Evolutionary conservation across 1,140 invertebrate genomes (phyloP).

Genomic region (Augochlora pura): DNA sequence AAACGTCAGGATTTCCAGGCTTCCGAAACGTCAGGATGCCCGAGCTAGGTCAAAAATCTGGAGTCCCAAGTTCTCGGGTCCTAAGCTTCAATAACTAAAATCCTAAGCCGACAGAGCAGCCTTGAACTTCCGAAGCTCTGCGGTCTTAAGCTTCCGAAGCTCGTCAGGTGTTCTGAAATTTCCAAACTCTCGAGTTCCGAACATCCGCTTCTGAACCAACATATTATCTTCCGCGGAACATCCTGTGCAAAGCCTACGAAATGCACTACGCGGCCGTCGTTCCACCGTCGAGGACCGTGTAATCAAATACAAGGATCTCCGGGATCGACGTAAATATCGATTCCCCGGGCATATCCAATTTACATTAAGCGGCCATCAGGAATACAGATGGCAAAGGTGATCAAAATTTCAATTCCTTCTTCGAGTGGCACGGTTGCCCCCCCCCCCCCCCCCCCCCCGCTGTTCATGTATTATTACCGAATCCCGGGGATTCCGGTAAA

Average conservation of each 20-base stretch:
- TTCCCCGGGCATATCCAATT: background rate
- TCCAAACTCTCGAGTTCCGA: background rate
- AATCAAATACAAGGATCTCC: background rate
- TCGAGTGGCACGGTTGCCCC: background rate
- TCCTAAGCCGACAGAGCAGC: no score
- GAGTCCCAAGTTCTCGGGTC: no score
- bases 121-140: no score
- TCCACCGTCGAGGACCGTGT: background rate
- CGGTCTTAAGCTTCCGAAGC: no score
- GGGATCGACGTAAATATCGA: background rate
- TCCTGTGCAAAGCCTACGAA: background rate
- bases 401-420: conserved; percentile 33
- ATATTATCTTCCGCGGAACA: background rate
- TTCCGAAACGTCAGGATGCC: no score
- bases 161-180: background rate
- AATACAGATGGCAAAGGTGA: conserved; percentile 2
- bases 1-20: no score
- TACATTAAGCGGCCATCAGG: conserved; percentile 7
- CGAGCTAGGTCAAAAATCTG: no score
- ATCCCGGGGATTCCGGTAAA: conserved; percentile 12
- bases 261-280: background rate
- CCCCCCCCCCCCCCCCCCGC: no score
- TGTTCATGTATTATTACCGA: conserved; percentile 33
- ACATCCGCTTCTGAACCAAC: background rate
- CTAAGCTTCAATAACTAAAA: no score